These are phyloP conservation scores for Pomacea maculata DNA, from an alignment of 1,140 invertebrate species.

Conservation along the genomic window DNA sequence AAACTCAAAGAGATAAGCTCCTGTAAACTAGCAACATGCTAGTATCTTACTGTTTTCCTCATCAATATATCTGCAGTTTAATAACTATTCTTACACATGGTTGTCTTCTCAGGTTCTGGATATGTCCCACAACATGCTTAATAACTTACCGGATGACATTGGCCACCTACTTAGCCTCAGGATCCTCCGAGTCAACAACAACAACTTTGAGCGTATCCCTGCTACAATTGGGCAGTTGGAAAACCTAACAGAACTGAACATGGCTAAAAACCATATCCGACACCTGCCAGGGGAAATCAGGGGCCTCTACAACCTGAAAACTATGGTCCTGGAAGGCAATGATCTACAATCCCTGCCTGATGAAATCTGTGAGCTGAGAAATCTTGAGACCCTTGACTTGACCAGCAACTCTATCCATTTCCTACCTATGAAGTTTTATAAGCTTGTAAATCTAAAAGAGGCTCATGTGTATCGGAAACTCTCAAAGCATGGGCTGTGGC, in stretches of 20 bases:
- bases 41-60: neutral
- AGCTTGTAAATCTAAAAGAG: constrained; percentile 49
- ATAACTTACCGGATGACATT: constrained; percentile 53
- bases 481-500: constrained; percentile 61
- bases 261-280: constrained; percentile 51
- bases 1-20: no score
- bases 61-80: neutral
- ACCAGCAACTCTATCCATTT: constrained; percentile 54
- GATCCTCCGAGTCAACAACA: constrained; percentile 53
- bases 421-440: constrained; percentile 57
- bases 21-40: no score
- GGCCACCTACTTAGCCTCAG: constrained; percentile 51
- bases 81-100: neutral
- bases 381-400: constrained; percentile 60
- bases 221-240: constrained; percentile 47
- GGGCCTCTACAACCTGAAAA: constrained; percentile 48
- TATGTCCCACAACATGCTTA: constrained; percentile 60
- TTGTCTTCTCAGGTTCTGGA: constrained; percentile 41
- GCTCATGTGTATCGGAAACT: constrained; percentile 60
- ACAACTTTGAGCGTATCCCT: constrained; percentile 55
- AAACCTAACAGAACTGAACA: constrained; percentile 50
- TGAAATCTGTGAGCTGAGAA: constrained; percentile 55
- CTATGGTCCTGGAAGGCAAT: constrained; percentile 53
- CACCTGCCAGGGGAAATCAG: constrained; percentile 53
- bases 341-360: constrained; percentile 54